phyloP scores from a whole-genome alignment of 2,797 vertebrate species.

The Chelon auratus region DNA sequence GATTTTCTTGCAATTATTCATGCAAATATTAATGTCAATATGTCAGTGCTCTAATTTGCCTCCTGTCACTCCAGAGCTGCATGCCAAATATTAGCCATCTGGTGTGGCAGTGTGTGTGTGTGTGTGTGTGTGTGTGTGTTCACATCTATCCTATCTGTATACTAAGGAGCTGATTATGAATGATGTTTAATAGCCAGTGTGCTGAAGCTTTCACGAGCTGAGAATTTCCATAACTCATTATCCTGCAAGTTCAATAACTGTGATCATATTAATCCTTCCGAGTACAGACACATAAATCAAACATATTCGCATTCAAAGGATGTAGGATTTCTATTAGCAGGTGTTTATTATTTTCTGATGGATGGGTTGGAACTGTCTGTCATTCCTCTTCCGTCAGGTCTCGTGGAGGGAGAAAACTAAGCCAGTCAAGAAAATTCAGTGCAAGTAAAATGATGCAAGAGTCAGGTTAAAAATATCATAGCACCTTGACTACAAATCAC shows the following conservation, averaged over 20 bases:
- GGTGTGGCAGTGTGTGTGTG: constrained; percentile 34
- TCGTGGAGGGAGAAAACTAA: background rate
- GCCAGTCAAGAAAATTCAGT: constrained; percentile 5
- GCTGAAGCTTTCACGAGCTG: constrained; percentile 61
- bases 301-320: constrained; percentile 59
- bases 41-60: constrained; percentile 67
- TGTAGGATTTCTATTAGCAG: constrained; percentile 51
- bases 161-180: constrained; percentile 69
- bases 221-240: constrained; percentile 76
- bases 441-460: background rate
- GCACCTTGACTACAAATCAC: background rate
- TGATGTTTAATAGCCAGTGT: constrained; percentile 60
- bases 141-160: constrained; percentile 59
- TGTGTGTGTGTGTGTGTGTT: constrained; percentile 38
- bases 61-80: constrained; percentile 58
- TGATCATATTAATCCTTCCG: constrained; percentile 71
- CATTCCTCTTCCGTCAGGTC: constrained; percentile 49
- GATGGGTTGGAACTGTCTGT: constrained; percentile 28
- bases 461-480: background rate
- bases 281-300: constrained; percentile 61
- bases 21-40: constrained; percentile 70
- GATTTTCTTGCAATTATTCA: constrained; percentile 48
- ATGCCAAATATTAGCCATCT: constrained; percentile 72
- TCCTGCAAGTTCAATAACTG: constrained; percentile 73
- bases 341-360: constrained; percentile 68